A percentile compares a stretch with the other conserved stretches of the same genome.
Evolutionary conservation across 2,113 vertebrate species (phyloP).

Genomic region (Tragelaphus buxtoni): DNA sequence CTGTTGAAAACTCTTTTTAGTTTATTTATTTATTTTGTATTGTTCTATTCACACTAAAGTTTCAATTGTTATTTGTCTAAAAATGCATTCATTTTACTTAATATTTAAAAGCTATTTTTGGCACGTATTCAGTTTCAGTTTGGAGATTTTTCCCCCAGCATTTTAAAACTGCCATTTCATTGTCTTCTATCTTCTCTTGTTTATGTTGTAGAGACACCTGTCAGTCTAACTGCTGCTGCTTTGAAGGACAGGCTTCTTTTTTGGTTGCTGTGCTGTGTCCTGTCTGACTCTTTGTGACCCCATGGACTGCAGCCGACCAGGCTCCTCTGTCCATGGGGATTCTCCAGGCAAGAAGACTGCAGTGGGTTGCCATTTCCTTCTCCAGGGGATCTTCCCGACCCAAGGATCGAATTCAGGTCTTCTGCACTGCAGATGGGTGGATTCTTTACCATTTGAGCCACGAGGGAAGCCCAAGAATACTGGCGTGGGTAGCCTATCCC

Average conservation of each 20-base stretch:
- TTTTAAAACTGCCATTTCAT: accelerated
- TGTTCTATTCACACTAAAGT: neutral
- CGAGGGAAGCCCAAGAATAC: neutral
- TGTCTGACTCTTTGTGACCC: accelerated
- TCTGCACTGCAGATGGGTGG: neutral
- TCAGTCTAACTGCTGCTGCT: accelerated
- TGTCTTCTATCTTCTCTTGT: neutral
- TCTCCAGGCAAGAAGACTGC: neutral
- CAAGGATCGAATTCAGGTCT: neutral
- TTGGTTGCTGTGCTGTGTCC: neutral
- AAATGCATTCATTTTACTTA: neutral
- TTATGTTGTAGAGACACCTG: neutral
- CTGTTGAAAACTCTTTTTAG: neutral
- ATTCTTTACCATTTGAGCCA: neutral
- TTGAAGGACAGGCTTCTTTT: neutral
- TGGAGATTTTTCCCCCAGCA: neutral
- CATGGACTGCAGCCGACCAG: neutral
- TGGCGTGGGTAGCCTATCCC: neutral
- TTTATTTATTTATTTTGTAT: neutral
- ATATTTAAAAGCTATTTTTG: neutral
- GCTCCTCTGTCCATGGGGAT: neutral
- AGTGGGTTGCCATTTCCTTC: neutral
- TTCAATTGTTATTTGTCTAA: neutral
- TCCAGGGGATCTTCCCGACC: neutral
- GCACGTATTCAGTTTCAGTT: neutral